Percentiles rank a stretch among this genome's conserved stretches.
Evolutionary conservation across 2,113 vertebrate species (phyloP).

Genomic region (Narcine bancroftii): DNA sequence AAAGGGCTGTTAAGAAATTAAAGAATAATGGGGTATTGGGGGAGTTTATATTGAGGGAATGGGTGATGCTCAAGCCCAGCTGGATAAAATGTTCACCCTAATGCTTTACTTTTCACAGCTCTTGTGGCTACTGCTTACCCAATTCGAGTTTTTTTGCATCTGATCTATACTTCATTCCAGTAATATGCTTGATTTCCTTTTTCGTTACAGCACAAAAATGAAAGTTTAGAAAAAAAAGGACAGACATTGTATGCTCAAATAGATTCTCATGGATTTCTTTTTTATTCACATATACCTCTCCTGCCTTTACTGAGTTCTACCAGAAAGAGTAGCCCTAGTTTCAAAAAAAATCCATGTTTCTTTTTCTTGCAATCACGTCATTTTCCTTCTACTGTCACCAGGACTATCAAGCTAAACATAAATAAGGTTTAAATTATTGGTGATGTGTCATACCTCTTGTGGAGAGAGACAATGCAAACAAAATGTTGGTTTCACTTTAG

Average conservation of each 20-base stretch:
- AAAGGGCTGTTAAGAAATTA: too few relatives aligned
- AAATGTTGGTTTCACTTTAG: not conserved
- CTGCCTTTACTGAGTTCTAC: not conserved
- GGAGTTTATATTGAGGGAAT: too few relatives aligned
- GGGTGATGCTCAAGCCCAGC: too few relatives aligned
- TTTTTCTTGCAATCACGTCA: not conserved
- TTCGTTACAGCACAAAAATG: not conserved
- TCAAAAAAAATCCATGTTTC: not conserved
- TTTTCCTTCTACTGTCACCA: too few relatives aligned
- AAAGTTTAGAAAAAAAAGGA: not conserved
- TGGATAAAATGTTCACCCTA: too few relatives aligned
- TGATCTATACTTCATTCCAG: not conserved
- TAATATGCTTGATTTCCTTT: too few relatives aligned
- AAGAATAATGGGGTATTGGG: too few relatives aligned
- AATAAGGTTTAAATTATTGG: not conserved
- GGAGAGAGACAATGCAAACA: not conserved
- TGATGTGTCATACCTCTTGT: not conserved
- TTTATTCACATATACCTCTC: not conserved
- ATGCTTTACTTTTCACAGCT: too few relatives aligned
- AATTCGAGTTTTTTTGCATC: not conserved
- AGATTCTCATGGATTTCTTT: not conserved
- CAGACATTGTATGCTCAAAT: not conserved
- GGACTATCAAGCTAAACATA: not conserved
- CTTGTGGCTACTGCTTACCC: not conserved
- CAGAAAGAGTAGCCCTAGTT: not conserved